Evolutionary conservation across 2,113 vertebrate genomes (phyloP).

Genomic region (Cyprinodon variegatus): DNA sequence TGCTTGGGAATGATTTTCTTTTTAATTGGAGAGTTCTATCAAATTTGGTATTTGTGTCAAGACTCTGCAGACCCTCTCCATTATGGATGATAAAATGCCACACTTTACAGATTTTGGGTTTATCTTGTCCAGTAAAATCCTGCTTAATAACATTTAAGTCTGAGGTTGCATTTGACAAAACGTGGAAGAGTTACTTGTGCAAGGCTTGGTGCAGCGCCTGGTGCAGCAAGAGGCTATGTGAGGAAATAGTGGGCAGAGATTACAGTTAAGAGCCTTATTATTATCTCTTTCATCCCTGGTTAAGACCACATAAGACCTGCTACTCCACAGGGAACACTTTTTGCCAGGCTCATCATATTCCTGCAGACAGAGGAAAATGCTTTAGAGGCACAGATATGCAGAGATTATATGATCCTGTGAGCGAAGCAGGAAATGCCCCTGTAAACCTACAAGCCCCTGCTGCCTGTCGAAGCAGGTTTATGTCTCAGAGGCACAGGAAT

Average conservation of each 20-base stretch:
- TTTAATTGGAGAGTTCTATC: too few relatives aligned
- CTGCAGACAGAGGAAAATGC: constrained; percentile 3
- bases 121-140: too few relatives aligned
- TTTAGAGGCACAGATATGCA: neutral
- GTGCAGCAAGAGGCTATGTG: constrained; percentile 18
- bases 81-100: too few relatives aligned
- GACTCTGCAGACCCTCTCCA: too few relatives aligned
- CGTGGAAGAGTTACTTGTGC: too few relatives aligned
- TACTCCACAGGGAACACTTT: constrained; percentile 51
- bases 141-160: neutral
- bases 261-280: constrained; percentile 70
- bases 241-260: constrained; percentile 60
- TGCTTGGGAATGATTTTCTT: too few relatives aligned
- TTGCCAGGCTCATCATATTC: constrained; percentile 58
- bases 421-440: constrained; percentile 5
- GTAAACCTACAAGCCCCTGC: neutral
- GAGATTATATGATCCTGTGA: constrained; percentile 6
- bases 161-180: neutral
- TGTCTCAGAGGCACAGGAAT: neutral
- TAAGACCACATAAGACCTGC: constrained; percentile 60
- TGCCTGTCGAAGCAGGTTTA: neutral
- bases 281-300: constrained; percentile 60
- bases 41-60: too few relatives aligned
- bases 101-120: neutral
- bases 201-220: neutral